phyloP scores from a whole-genome alignment of 2,113 vertebrate genomes.

The Sphaerodactylus townsendi region DNA sequence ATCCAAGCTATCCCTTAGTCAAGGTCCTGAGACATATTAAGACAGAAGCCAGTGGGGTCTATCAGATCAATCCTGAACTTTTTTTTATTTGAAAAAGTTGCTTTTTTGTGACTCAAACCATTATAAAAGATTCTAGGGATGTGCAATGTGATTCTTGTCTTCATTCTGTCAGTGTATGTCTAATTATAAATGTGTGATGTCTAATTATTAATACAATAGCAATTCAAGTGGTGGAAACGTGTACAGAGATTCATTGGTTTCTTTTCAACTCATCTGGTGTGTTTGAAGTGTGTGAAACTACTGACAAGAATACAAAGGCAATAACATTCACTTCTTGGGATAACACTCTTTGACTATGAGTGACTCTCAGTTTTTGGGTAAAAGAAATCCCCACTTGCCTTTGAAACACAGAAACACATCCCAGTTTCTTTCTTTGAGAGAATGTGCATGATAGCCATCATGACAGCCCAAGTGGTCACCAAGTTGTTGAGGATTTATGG shows the following conservation, averaged over 20 bases:
- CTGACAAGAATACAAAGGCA: conserved; percentile 3
- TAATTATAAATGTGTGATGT: not conserved
- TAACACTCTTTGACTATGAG: conserved; percentile 8
- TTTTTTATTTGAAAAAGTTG: not conserved
- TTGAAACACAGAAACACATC: not conserved
- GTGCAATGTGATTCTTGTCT: not conserved
- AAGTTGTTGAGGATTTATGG: not conserved
- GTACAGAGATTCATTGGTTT: not conserved
- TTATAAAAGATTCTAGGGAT: not conserved
- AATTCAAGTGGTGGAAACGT: accelerated
- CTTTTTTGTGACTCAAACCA: not conserved
- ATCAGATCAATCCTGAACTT: not conserved
- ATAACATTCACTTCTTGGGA: conserved; percentile 10
- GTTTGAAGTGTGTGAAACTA: not conserved
- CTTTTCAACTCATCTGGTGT: not conserved
- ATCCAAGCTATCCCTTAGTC: not conserved
- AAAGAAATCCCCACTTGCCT: not conserved
- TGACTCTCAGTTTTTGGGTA: not conserved
- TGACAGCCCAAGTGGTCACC: not conserved
- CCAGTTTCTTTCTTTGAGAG: not conserved
- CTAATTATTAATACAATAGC: not conserved
- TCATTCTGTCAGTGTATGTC: not conserved
- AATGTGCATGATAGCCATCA: not conserved
- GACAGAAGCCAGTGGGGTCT: not conserved
- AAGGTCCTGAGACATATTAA: not conserved